A percentile compares a stretch with the other conserved stretches of the same genome.
Conservation (phyloP, 2,113 vertebrate species). For the Paradisaea rubra region DNA sequence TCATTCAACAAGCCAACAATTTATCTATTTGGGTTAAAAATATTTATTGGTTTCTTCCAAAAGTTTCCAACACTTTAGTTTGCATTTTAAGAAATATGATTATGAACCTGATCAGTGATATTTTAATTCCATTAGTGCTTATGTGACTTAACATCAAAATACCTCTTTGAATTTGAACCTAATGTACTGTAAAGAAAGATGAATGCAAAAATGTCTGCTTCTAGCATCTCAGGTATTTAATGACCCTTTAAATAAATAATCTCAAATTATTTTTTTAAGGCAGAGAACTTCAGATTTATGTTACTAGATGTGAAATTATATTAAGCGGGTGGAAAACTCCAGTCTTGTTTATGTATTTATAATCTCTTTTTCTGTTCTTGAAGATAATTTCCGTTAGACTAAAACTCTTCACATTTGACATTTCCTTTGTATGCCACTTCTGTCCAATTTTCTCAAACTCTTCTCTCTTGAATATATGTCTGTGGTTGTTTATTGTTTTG, state of each 20-base stretch:
- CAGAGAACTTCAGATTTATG: not conserved
- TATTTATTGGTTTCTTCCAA: not conserved
- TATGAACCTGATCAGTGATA: not conserved
- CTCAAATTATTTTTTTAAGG: not conserved
- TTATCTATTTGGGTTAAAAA: not conserved
- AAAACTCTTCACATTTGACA: rapidly evolving
- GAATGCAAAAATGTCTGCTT: not conserved
- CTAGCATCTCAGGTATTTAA: not conserved
- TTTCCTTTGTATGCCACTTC: not conserved
- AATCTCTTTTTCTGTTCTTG: not conserved
- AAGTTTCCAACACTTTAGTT: not conserved
- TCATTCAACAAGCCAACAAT: not conserved
- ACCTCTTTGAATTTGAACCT: not conserved
- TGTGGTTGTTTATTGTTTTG: not conserved
- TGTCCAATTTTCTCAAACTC: not conserved
- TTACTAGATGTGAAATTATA: not conserved
- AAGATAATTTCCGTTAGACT: not conserved
- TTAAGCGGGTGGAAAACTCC: not conserved
- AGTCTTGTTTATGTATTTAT: rapidly evolving
- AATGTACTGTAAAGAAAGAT: not conserved
- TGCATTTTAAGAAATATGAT: not conserved
- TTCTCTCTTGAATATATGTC: not conserved
- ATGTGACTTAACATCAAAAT: not conserved
- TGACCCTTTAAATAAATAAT: not conserved
- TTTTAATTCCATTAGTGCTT: not conserved